A percentile compares a stretch with the other conserved stretches of the same genome.
Evolutionary conservation across 2,888 invertebrate species (phyloP).

Genomic region (Bhutanitis thaidina): DNA sequence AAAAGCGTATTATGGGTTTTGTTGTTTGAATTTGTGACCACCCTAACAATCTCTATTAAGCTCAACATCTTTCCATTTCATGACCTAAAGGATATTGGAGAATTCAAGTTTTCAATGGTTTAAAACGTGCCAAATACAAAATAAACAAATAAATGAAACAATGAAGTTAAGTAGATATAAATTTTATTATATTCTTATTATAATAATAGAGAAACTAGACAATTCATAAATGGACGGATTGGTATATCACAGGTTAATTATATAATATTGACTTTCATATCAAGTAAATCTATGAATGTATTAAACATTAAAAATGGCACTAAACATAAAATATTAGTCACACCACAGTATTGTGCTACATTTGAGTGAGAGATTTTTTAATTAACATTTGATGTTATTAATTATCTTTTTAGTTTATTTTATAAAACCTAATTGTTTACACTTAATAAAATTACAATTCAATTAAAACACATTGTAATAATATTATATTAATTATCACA

Average conservation of each 20-base stretch:
- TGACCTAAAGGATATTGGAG: no score
- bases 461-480: no score
- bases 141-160: neutral
- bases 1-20: constrained; percentile 5
- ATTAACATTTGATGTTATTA: no score
- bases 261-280: constrained; percentile 44
- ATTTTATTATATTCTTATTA: constrained; percentile 18
- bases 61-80: no score
- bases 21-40: neutral
- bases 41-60: no score
- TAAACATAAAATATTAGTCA: constrained; percentile 21
- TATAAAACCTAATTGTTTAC: no score
- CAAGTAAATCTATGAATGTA: no score
- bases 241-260: constrained; percentile 76
- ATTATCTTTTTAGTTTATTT: no score
- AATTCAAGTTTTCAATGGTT: no score
- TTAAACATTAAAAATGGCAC: constrained; percentile 35
- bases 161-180: neutral
- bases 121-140: no score
- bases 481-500: no score
- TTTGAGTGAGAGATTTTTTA: neutral
- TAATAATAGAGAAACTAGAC: constrained; percentile 29
- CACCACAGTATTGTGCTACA: neutral
- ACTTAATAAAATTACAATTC: no score
- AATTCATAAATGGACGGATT: constrained; percentile 63